Percentiles rank a stretch among this genome's conserved stretches.
Conservation (phyloP, 2,888 invertebrate species). For the Tenthredo scrophulariae region DNA sequence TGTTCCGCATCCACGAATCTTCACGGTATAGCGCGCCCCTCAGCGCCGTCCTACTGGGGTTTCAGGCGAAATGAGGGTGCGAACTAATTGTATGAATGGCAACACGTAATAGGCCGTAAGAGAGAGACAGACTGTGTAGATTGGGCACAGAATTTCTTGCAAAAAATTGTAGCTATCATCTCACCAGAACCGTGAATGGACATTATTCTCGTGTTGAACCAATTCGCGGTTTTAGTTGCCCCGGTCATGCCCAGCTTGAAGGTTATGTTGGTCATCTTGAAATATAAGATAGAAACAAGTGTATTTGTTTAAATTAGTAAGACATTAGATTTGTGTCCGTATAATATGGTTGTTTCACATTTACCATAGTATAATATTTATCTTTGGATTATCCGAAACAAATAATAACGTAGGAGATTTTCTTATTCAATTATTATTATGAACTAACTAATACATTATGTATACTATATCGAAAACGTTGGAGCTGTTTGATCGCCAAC, state of each 20-base stretch:
- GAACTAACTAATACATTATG: not conserved
- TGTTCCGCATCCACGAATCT: too few species aligned
- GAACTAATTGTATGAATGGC: not conserved
- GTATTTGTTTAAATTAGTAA: not conserved
- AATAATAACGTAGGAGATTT: not conserved
- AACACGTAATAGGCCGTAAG: not conserved
- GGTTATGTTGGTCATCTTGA: constrained; percentile 43
- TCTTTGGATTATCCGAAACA: not conserved
- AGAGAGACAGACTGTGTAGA: not conserved
- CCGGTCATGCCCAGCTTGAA: not conserved
- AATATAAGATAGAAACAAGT: not conserved
- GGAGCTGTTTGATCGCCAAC: not conserved
- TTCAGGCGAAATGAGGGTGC: not conserved
- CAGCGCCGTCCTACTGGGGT: not conserved
- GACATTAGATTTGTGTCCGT: not conserved
- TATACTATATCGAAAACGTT: not conserved
- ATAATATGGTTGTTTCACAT: not conserved
- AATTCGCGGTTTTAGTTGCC: not conserved
- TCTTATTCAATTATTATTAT: not conserved
- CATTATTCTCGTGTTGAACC: constrained; percentile 42
- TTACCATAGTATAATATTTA: constrained; percentile 11
- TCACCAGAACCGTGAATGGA: constrained; percentile 37
- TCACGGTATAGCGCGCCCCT: not conserved
- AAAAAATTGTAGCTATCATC: not conserved
- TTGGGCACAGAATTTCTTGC: not conserved